Evolutionary conservation across 2,113 vertebrate species (phyloP), one percentile per base, ranked within the genome.

Genomic region (Benitochromis conjunctus): DNA sequence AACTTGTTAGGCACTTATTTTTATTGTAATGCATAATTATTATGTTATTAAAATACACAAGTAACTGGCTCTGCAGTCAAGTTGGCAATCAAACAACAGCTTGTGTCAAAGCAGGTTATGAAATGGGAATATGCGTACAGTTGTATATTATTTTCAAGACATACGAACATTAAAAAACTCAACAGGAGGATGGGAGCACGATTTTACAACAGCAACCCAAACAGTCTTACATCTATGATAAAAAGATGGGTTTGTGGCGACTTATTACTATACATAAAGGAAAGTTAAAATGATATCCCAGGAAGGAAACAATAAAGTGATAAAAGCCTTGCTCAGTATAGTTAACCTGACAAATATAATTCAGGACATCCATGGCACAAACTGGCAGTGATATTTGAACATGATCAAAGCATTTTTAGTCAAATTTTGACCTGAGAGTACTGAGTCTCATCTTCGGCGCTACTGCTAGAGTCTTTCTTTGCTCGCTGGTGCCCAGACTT

Each of bases 351-450:
- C 6, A 51, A 31, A 51, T n/a, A 51, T n/a, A 5, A 31, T 76
- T 31, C 0, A 31, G 43, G 12, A 76, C 4, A 0, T 51, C 6
- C 7, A 2, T 51, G 26, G 26, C 71, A 48, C 11, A 58, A 46
- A 57, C 14, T 60, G 21, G 21, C 38, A 48, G 26, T 62, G 24
- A 62, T 48, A 18, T 60, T 24, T 43, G 41, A 29, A 12, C 5
- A 62, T 18, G 26, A 51, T 76, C 26, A 76, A 53, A 62, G 9
- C 5, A 43, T 64, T 38, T 78, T 31, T 13, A 4, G 24, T 86
- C 53, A 93, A 46, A 89, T 7, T 87, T 93, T 95, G 51, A 95
- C 31, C 1, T 90, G 29, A 14, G 94, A 91, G 81, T 96, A 96
- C 36, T 83, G 41, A 7, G 80, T 91, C 14, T 87, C 43, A 1